Evolutionary conservation across 2,113 vertebrate genomes (phyloP).

Genomic region (Phaetusa simplex): DNA sequence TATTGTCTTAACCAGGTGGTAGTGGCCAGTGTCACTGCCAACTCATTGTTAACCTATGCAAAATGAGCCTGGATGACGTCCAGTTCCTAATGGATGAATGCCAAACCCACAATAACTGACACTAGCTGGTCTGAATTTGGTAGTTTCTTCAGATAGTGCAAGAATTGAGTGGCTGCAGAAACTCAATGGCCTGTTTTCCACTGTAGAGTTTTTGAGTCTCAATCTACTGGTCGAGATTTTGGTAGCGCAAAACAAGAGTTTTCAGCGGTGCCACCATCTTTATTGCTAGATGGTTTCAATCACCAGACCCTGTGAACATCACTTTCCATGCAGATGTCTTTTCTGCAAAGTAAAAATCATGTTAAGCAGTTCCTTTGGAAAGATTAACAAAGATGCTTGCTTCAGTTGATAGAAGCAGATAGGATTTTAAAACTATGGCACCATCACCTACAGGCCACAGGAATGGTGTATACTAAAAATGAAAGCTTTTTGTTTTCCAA

Average conservation of each 20-base stretch:
- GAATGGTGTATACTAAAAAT: neutral
- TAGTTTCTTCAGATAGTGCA: neutral
- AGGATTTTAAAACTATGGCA: neutral
- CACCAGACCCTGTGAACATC: neutral
- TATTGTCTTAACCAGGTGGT: neutral
- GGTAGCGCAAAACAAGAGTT: neutral
- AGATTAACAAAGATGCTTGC: neutral
- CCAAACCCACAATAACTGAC: neutral
- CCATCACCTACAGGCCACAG: neutral
- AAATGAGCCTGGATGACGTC: neutral
- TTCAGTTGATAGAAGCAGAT: neutral
- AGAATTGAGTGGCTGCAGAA: neutral
- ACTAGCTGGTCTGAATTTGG: neutral
- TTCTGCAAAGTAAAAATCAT: neutral
- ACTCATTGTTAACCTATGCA: neutral
- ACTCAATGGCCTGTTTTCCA: neutral
- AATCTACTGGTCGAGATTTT: neutral
- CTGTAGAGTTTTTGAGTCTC: neutral
- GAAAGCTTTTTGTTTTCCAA: neutral
- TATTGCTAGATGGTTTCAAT: neutral
- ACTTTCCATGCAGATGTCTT: neutral
- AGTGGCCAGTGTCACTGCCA: neutral
- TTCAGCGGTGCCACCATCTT: neutral
- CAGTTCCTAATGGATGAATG: neutral
- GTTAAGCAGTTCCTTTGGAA: neutral